Base-by-base conservation (phyloP, 2,888 invertebrate species). In the Venusia cambrica region DNA sequence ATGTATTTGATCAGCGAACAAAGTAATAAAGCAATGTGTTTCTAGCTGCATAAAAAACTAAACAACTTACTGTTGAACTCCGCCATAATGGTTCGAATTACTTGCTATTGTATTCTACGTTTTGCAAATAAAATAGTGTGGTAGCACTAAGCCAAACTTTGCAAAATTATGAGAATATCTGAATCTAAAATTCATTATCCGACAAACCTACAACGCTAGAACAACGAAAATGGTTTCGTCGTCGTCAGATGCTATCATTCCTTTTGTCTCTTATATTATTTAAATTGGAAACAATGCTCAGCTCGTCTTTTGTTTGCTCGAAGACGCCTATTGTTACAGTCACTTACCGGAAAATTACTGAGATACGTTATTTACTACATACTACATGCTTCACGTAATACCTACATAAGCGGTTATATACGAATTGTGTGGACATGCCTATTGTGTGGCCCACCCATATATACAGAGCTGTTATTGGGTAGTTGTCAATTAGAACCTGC, bases 241-340 rank as follows among this genome's bases (percentile, higher is more conserved):
- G 53, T 53, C 48, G 42, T 42, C 31, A 48, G 39, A 50, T 52
- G 36, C 52, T 60, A 60, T 63, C 57, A 47, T 40, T 57, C 61
- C n/a, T 59, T 64, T 66, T 66, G 62, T 67, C 62, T 70, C 62
- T 55, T 54, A 57, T 57, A 59, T 62, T 59, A 68, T 63, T 59
- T 67, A 63, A 67, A 61, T 62, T 38, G 53, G 62, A 65, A 71
- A 76, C 75, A 73, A 73, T 73, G 67, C 57, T 60, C 62, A 63
- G 48, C 54, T 54, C 51, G 55, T 62, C 70, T 73, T 73, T 73
- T 74, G 72, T 73, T 72, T 69, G 67, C 69, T 61, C 56, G 66
- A 61, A 73, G 68, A 62, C 61, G 59, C 54, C 74, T 64, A 80
- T 79, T 80, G 75, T 74, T 64, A 64, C 57, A 67, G 54, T 65